phyloP scores from a whole-genome alignment of 2,113 vertebrate species.

The Morone chrysops region DNA sequence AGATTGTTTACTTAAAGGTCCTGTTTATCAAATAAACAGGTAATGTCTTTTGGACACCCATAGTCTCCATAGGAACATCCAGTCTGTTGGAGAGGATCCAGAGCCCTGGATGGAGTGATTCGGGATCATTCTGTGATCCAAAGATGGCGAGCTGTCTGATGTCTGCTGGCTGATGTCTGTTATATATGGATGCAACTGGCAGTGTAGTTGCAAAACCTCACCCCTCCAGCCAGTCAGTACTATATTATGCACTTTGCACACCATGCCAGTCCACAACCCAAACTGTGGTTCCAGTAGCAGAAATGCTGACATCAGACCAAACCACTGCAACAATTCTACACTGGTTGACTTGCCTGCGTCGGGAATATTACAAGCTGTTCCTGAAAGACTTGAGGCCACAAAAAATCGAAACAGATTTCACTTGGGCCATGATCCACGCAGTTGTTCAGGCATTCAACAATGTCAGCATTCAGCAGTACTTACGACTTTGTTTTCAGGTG shows the following conservation, averaged over 20 bases:
- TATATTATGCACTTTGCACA: not conserved
- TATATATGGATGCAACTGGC: constrained; percentile 1
- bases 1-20: too few relatives aligned
- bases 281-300: constrained; percentile 5
- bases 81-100: too few relatives aligned
- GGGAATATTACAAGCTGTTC: not conserved
- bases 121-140: too few relatives aligned
- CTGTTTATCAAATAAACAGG: too few relatives aligned
- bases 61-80: too few relatives aligned
- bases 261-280: not conserved
- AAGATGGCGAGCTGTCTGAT: too few relatives aligned
- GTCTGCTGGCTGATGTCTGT: too few relatives aligned
- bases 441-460: not conserved
- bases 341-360: not conserved
- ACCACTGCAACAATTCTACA: not conserved
- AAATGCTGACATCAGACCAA: constrained; percentile 1
- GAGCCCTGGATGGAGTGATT: too few relatives aligned
- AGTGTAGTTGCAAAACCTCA: constrained; percentile 8
- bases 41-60: too few relatives aligned
- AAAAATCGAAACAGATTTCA: not conserved
- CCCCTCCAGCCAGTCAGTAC: constrained; percentile 7
- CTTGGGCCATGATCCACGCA: constrained; percentile 4
- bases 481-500: not conserved
- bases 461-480: not conserved
- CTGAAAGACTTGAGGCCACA: not conserved